Evolutionary conservation across 2,888 invertebrate species (phyloP).

Genomic region (Geotrupes spiniger): DNA sequence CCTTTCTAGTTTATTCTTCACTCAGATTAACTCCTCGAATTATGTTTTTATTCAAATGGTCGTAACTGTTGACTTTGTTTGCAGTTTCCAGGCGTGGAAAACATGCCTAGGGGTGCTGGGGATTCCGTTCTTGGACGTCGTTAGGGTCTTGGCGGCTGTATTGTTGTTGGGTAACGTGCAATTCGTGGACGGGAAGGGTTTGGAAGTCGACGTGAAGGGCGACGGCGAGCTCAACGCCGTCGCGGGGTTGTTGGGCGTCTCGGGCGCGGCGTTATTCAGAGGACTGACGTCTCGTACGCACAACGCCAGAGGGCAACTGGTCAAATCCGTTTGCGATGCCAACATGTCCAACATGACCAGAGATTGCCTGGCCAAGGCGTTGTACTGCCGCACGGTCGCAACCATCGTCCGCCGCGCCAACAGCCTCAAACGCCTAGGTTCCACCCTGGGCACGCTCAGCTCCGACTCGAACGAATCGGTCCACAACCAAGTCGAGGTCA

Average conservation of each 20-base stretch:
- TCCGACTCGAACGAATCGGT: conserved; percentile 92
- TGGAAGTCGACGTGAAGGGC: conserved; percentile 75
- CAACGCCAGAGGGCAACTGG: conserved; percentile 72
- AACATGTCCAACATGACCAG: conserved; percentile 85
- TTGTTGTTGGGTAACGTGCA: conserved; percentile 88
- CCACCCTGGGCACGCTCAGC: conserved; percentile 77
- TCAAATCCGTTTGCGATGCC: conserved; percentile 80
- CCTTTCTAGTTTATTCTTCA: conserved; percentile 1
- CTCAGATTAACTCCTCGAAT: no score
- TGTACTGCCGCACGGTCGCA: conserved; percentile 91
- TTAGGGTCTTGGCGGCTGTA: conserved; percentile 86
- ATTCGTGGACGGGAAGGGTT: conserved; percentile 76
- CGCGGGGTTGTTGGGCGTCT: conserved; percentile 77
- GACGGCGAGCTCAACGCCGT: conserved; percentile 84
- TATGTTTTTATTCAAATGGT: conserved; percentile 6
- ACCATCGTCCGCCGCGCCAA: conserved; percentile 92
- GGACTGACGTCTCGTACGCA: conserved; percentile 82
- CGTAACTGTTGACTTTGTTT: no score
- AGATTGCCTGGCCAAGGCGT: conserved; percentile 85
- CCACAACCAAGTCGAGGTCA: conserved; percentile 80
- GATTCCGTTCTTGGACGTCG: conserved; percentile 91
- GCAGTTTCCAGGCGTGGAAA: conserved; percentile 88
- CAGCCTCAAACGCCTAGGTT: conserved; percentile 82
- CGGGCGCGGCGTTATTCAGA: conserved; percentile 70
- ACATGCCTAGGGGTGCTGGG: conserved; percentile 85